A percentile compares a stretch with the other conserved stretches of the same genome.
These are phyloP conservation scores for Lacerta agilis DNA, from an alignment of 2,797 vertebrate genomes.

Conservation along the genomic window DNA sequence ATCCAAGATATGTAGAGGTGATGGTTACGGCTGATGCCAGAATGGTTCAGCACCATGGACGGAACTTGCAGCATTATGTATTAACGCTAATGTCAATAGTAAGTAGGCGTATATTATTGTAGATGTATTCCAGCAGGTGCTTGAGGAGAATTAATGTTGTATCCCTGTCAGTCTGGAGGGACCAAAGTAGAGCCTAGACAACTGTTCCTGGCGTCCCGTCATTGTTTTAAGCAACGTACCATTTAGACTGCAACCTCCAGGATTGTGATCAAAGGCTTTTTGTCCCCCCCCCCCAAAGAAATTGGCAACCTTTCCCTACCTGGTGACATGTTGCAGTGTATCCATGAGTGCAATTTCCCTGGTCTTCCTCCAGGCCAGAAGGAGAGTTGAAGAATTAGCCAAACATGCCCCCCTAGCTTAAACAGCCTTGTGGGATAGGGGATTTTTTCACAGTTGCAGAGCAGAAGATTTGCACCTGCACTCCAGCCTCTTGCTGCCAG, in stretches of 20 bases:
- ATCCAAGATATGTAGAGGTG: conserved; percentile 96
- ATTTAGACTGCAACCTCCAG: neutral
- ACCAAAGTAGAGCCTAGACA: neutral
- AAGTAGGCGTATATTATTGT: conserved; percentile 81
- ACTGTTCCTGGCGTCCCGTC: neutral
- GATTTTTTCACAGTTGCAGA: neutral
- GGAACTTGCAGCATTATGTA: conserved; percentile 93
- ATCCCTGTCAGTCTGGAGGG: neutral
- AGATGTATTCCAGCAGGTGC: neutral
- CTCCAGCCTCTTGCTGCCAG: neutral
- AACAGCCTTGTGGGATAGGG: neutral
- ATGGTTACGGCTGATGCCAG: conserved; percentile 96
- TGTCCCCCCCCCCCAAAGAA: neutral
- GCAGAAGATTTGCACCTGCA: neutral
- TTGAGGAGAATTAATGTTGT: neutral
- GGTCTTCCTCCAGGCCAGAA: neutral
- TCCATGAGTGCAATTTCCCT: neutral
- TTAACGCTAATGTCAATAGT: conserved; percentile 99
- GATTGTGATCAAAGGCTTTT: neutral
- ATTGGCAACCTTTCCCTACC: neutral
- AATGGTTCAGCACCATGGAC: conserved; percentile 91
- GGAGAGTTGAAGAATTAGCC: neutral
- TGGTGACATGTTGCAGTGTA: neutral
- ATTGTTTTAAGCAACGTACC: neutral
- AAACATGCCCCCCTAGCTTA: no score